phyloP scores from a whole-genome alignment of 1,140 invertebrate species.

The Leucophenga varia region DNA sequence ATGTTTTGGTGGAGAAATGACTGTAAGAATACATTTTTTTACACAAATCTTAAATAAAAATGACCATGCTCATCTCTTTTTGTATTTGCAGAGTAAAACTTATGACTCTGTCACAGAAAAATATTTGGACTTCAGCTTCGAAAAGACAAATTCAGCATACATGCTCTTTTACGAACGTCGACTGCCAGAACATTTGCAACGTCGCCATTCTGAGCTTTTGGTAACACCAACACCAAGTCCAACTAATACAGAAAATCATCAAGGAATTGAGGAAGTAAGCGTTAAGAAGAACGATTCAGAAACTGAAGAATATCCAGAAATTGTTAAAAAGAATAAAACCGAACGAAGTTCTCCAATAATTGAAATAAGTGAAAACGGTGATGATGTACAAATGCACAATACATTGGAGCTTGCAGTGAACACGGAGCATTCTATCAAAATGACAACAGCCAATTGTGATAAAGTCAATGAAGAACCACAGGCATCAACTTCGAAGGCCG shows the following conservation, averaged over 20 bases:
- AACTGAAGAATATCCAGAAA: too few relatives aligned
- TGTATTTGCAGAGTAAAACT: conserved; percentile 78
- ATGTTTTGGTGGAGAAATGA: conserved; percentile 97
- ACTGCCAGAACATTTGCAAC: conserved; percentile 44
- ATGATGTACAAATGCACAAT: not conserved
- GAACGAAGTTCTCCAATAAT: not conserved
- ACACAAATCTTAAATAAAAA: not conserved
- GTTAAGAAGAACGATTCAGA: not conserved
- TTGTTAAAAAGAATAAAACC: not conserved
- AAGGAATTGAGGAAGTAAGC: conserved; percentile 18
- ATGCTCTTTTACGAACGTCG: conserved; percentile 93
- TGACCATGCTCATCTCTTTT: too few relatives aligned
- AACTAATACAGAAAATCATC: conserved; percentile 29
- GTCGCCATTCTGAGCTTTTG: conserved; percentile 40
- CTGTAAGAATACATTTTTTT: conserved; percentile 60
- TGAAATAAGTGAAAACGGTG: conserved; percentile 7
- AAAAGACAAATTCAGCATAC: conserved; percentile 96
- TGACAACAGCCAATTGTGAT: conserved; percentile 51
- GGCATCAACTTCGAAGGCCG: conserved; percentile 46
- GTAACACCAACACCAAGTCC: conserved; percentile 42
- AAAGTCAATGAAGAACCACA: conserved; percentile 32
- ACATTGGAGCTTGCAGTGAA: not conserved
- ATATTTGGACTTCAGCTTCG: conserved; percentile 96
- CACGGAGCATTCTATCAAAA: not conserved
- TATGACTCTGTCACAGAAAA: conserved; percentile 95